Evolutionary conservation across 2,888 invertebrate genomes (phyloP), one percentile per base, ranked within the genome.

Genomic region (Patella pellucida): DNA sequence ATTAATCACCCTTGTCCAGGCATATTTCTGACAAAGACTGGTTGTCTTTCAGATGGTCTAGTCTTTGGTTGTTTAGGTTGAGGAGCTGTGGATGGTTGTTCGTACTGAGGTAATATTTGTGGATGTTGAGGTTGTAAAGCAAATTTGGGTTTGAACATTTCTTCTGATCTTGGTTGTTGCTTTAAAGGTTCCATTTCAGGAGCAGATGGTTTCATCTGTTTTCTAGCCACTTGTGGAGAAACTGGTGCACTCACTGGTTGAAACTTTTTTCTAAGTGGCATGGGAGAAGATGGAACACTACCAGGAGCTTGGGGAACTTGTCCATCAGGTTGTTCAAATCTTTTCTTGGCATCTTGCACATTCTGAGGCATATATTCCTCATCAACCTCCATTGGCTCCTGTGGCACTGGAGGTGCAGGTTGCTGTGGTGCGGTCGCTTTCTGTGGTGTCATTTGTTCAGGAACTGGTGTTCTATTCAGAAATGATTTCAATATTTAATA

Each of bases 271-370:
- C 62, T 50, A 5, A 73, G 74, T 31, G 76, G 77, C 41, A 76
- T 76, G 16, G 75, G 68, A 1, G 78, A 78, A 62, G 74, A 76
- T 54, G 79, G 76, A 51, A 78, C 56, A 69, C 78, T 79, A 14
- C 78, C 76, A 67, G 83, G 76, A 51, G 81, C 79, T 16, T 69
- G 68, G 23, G 78, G 79, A 15, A 68, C 41, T 5, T 23, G 68
- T 71, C 79, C 78, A 15, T 78, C 78, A 67, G 79, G 71, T 31
- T 76, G 72, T 72, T 78, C 79, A 79, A 88, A 88, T 72, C 78
- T 78, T 69, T 78, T 82, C 71, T 83, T 83, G 51, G 87, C 86
- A 73, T 87, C 85, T 52, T 84, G 74, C 52, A 88, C 83, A 52
- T 83, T 79, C 50, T 84, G 85, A 52, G 83, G 75, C 67, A 84